phyloP scores from a whole-genome alignment of 1,140 invertebrate genomes.

The Xylocopa sonorina region DNA sequence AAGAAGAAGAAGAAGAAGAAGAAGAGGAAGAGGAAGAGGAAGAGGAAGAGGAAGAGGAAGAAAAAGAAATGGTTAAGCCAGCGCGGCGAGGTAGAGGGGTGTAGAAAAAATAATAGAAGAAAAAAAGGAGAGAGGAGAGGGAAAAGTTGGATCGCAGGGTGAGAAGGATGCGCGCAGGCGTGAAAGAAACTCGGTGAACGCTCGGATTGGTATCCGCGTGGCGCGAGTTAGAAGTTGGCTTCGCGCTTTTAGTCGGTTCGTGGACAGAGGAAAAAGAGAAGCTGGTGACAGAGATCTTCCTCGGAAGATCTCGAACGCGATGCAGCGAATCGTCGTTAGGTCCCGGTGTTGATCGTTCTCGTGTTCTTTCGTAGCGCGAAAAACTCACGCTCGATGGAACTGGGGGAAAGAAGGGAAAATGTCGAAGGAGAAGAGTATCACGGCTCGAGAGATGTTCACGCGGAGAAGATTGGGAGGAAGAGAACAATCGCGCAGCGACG shows the following conservation, averaged over 20 bases:
- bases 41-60: background rate
- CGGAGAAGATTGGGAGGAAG: conserved; percentile 7
- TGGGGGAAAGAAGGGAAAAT: conserved; percentile 22
- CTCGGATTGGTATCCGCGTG: conserved; percentile 71
- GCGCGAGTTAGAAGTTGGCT: conserved; percentile 73
- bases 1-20: background rate
- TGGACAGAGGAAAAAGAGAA: conserved; percentile 14
- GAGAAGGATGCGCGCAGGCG: conserved; percentile 67
- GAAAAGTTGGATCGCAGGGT: conserved; percentile 5
- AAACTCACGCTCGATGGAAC: conserved; percentile 11
- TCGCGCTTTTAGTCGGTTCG: conserved; percentile 72
- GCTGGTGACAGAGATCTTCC: too few relatives aligned
- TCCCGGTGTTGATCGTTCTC: background rate
- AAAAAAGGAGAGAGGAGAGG: too few relatives aligned
- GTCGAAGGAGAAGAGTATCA: conserved; percentile 30
- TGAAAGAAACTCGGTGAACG: conserved; percentile 60
- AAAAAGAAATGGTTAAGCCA: background rate
- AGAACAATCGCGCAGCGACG: conserved; percentile 83
- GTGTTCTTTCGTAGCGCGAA: background rate
- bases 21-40: background rate
- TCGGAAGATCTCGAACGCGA: background rate
- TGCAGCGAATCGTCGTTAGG: background rate
- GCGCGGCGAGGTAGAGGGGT: too few relatives aligned
- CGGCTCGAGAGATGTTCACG: background rate
- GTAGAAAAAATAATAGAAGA: too few relatives aligned